These are phyloP conservation scores for Drosophila fulvimacula DNA, from an alignment of 2,888 invertebrate genomes.

Conservation along the genomic window DNA sequence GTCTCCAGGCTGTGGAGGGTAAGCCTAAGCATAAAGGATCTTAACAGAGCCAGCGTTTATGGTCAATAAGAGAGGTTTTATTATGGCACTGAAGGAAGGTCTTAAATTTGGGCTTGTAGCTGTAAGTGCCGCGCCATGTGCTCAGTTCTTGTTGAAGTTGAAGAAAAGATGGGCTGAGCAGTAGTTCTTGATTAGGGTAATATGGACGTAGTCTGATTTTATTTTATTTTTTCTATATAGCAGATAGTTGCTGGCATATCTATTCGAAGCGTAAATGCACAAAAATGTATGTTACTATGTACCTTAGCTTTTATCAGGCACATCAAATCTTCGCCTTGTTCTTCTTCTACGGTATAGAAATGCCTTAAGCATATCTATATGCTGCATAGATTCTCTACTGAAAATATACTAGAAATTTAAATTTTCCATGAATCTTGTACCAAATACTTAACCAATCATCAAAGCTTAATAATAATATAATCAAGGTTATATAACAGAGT, in stretches of 20 bases:
- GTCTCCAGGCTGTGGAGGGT: conserved; percentile 72
- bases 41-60: neutral
- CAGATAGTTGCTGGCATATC: neutral
- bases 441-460: too few species aligned
- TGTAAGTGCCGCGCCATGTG: neutral
- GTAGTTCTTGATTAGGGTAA: neutral
- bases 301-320: too few species aligned
- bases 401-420: too few species aligned
- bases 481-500: too few species aligned
- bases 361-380: too few species aligned
- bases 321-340: too few species aligned
- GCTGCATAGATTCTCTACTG: too few species aligned
- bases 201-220: neutral
- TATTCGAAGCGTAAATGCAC: too few species aligned
- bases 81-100: neutral
- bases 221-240: neutral
- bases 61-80: conserved; percentile 3
- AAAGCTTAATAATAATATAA: too few species aligned
- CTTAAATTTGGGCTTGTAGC: neutral
- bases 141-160: neutral
- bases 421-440: too few species aligned
- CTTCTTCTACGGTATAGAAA: too few species aligned
- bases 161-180: neutral
- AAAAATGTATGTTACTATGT: too few species aligned
- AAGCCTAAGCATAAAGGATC: conserved; percentile 17